Evolutionary conservation across 2,113 vertebrate species (phyloP).

Genomic region (Stomatorhinus ivindoensis): DNA sequence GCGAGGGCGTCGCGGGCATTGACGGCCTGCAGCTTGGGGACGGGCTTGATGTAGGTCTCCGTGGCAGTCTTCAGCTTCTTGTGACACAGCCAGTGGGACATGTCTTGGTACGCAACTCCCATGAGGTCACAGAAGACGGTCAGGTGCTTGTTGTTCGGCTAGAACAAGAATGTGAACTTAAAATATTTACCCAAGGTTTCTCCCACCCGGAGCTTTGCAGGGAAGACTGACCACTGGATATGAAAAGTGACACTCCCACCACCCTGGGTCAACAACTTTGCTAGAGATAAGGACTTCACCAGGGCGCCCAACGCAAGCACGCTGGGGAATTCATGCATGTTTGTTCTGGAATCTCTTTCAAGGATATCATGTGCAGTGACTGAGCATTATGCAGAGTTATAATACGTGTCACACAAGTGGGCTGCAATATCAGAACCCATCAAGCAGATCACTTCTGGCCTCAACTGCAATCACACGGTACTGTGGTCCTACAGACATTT

Average conservation of each 20-base stretch:
- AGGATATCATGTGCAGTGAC: not conserved
- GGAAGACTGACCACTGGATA: not conserved
- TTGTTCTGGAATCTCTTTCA: not conserved
- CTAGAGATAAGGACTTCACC: not conserved
- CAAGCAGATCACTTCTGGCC: not conserved
- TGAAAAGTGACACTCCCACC: not conserved
- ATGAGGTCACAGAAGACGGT: conserved; percentile 82
- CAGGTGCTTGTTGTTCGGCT: conserved; percentile 80
- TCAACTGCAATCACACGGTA: not conserved
- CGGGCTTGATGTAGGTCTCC: conserved; percentile 82
- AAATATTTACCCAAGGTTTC: not conserved
- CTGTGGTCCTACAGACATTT: not conserved
- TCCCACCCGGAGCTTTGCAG: not conserved
- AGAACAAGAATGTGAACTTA: conserved; percentile 23
- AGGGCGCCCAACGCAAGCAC: not conserved
- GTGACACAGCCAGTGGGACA: conserved; percentile 93
- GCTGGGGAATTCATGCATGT: not conserved
- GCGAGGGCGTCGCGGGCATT: conserved; percentile 84
- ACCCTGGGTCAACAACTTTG: not conserved
- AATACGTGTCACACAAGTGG: not conserved
- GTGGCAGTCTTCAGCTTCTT: conserved; percentile 79
- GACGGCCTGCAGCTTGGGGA: conserved; percentile 74
- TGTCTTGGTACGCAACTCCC: conserved; percentile 79
- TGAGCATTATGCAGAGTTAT: not conserved
- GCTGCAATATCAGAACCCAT: not conserved